A percentile compares a stretch with the other conserved stretches of the same genome.
Conservation (phyloP, 2,113 vertebrate species). For the Aleadryas rufinucha region DNA sequence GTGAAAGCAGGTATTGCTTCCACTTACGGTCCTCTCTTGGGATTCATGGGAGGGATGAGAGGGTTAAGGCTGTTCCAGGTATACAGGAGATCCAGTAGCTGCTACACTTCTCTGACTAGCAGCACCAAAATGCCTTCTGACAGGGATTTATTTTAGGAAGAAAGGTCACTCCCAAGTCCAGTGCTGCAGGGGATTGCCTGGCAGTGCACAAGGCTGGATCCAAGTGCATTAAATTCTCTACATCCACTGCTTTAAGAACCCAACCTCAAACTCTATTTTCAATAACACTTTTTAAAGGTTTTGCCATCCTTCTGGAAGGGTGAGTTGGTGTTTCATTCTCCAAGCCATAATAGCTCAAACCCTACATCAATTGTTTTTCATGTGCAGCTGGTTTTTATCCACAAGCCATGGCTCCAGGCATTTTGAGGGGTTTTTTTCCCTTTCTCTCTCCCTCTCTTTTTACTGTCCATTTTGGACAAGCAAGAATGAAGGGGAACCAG, state of each 20-base stretch:
- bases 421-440: neutral
- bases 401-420: conserved; percentile 43
- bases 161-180: neutral
- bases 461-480: conserved; percentile 53
- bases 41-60: neutral
- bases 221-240: neutral
- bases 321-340: conserved; percentile 34
- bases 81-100: neutral
- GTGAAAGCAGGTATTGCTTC: neutral
- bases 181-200: neutral
- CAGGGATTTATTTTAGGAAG: neutral
- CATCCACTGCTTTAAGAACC: neutral
- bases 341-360: conserved; percentile 13
- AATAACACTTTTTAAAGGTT: neutral
- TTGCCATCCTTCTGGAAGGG: neutral
- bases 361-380: conserved; percentile 50
- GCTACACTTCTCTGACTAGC: neutral
- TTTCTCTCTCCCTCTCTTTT: neutral
- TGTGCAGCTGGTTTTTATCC: conserved; percentile 54
- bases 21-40: neutral
- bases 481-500: conserved; percentile 69
- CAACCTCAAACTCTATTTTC: neutral
- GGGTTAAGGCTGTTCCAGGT: neutral
- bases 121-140: neutral
- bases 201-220: neutral